Evolutionary conservation across 2,113 vertebrate species (phyloP), one percentile per base, ranked within the genome.

Genomic region (Cathartes aura): DNA sequence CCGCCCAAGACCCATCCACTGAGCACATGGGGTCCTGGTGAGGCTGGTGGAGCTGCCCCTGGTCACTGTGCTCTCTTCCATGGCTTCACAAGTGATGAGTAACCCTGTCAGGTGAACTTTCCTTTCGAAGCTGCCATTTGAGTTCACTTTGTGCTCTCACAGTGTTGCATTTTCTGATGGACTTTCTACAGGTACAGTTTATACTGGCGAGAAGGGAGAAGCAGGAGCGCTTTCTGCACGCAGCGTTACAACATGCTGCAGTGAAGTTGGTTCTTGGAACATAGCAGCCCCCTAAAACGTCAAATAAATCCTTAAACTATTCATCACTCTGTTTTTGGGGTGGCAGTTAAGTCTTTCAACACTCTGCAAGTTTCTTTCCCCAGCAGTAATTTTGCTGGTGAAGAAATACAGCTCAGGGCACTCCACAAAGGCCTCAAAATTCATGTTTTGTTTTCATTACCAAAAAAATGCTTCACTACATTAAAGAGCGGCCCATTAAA

Each of bases 321-420:
- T 97, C 91, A 97, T 96, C 95, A 97, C 95, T 72, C 86, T 93
- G 81, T 85, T 97, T 97, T 97, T 96, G 96, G 96, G 97, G 93
- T 94, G 84, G 96, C 87, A 90, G 91, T 96, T 97, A 96, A 95
- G 91, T 94, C 96, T 97, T 96, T 97, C 97, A 97, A 93, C 94
- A 96, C 92, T 87, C 93, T 52, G 56, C 47, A 47, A 94, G 89
- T 82, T 88, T 96, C 86, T 94, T 94, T 96, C 90, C 92, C 91
- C 74, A 93, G 87, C 85, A 94, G 84, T 95, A 95, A 93, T 90
- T 92, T 71, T 9, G 14, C 63, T 93, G 74, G 67, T 95, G 93
- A 97, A 96, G 93, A 95, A 97, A 95, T 96, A 95, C 84, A 95
- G 91, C 93, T 96, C 85, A 95, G 85, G 95, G 95, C 94, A 72